Evolutionary conservation across 2,113 vertebrate species (phyloP).

Genomic region (Corapipo altera): DNA sequence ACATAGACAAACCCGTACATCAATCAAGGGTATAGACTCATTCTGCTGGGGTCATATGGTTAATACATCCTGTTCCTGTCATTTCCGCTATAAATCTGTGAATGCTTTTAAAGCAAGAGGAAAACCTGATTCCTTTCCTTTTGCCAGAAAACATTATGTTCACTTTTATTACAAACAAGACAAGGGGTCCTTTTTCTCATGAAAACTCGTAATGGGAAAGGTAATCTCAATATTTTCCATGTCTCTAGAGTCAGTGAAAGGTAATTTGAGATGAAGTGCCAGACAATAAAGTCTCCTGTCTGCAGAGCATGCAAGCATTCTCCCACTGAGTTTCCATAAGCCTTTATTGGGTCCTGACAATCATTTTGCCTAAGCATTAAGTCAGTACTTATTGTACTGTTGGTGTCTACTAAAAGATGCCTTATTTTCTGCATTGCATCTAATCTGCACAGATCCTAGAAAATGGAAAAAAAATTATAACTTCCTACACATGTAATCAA

Average conservation of each 20-base stretch:
- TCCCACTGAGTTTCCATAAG: neutral
- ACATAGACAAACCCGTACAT: conserved; percentile 74
- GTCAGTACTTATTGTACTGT: neutral
- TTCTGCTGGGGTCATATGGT: conserved; percentile 61
- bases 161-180: conserved; percentile 8
- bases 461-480: neutral
- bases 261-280: neutral
- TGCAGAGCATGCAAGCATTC: neutral
- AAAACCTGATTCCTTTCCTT: conserved; percentile 40
- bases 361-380: neutral
- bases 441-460: neutral
- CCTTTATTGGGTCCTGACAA: neutral
- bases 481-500: neutral
- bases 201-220: neutral
- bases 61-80: conserved; percentile 74
- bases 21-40: conserved; percentile 68
- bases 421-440: neutral
- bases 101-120: conserved; percentile 52
- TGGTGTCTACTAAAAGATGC: neutral
- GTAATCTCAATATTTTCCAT: neutral
- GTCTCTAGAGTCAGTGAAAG: neutral
- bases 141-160: conserved; percentile 8
- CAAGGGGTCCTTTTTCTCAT: neutral
- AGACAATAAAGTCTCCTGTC: neutral
- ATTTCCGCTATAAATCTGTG: conserved; percentile 71